Base-by-base conservation (phyloP, 2,888 invertebrate genomes). In the Nomada fabriciana region DNA sequence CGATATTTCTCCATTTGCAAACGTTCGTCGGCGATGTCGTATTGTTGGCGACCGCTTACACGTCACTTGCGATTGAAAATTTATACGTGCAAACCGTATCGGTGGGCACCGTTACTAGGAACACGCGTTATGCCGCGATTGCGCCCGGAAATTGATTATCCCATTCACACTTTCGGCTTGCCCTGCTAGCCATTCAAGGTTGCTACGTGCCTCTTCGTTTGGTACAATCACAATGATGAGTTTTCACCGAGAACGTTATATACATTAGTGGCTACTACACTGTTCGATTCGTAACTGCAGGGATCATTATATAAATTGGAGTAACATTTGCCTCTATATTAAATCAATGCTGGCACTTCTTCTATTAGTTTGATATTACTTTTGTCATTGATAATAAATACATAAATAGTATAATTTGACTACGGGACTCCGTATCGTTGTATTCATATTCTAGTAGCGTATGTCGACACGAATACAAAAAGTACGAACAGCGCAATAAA, bases 101-200 rank as follows among this genome's bases (percentile, higher is more conserved):
- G 50, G 52, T 29, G 71, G 36, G 53, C 53, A 60, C 65, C 71
- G 71, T 72, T 79, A 61, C 61, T 18, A 80, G 77, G 74, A 64
- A 80, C 82, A 74, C 83, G 80, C 76, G 84, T 79, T 80, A 79
- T 77, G 64, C 64, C 61, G 75, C 83, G 83, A 83, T 75, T 87
- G 75, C 69, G 78, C 68, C 60, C 85, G 83, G 76, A 85, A 86
- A 86, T 86, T 86, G 86, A 86, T 86, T 86, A 87, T 68, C 79
- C 83, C 87, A 86, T 86, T 86, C 86, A 86, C 85, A 86, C 86
- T 85, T 86, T 86, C 72, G 76, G 67, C 83, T 87, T 76, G 61
- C 73, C 75, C 68, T 74, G 53, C 68, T 69, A 59, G 61, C 77
- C 86, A 86, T 86, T 86, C 86, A 87, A 78, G 69, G 53, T 42